phyloP scores from a whole-genome alignment of 2,888 invertebrate genomes.

The Notodonta dromedarius region DNA sequence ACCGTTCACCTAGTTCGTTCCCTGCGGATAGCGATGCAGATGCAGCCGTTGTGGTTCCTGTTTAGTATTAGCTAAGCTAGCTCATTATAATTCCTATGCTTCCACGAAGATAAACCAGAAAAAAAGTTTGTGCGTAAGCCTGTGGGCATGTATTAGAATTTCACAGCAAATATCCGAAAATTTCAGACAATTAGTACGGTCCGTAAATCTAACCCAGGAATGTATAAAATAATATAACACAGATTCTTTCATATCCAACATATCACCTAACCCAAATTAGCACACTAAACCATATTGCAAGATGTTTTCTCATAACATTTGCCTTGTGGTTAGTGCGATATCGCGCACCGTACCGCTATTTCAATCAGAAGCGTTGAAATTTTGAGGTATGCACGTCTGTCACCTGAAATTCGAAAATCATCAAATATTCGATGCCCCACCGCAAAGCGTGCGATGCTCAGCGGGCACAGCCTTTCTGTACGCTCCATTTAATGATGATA shows the following conservation, averaged over 20 bases:
- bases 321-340: constrained; percentile 52
- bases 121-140: too few relatives aligned
- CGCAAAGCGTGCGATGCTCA: constrained; percentile 63
- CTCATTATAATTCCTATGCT: constrained; percentile 12
- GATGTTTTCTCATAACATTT: constrained; percentile 37
- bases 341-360: constrained; percentile 61
- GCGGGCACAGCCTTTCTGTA: constrained; percentile 52
- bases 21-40: constrained; percentile 59
- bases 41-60: constrained; percentile 50
- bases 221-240: too few relatives aligned
- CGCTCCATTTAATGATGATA: constrained; percentile 61
- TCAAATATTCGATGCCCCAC: constrained; percentile 53
- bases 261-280: background rate
- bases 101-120: constrained; percentile 2
- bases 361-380: constrained; percentile 61
- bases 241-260: background rate
- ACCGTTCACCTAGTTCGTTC: constrained; percentile 64
- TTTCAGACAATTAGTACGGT: too few relatives aligned
- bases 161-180: background rate
- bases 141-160: background rate
- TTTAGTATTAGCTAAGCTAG: constrained; percentile 36
- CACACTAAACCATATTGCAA: constrained; percentile 5
- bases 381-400: constrained; percentile 66
- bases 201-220: too few relatives aligned
- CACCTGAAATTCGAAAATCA: constrained; percentile 59